Evolutionary conservation across 2,888 invertebrate species (phyloP), one percentile per base, ranked within the genome.

Genomic region (Eupithecia pulchellata): DNA sequence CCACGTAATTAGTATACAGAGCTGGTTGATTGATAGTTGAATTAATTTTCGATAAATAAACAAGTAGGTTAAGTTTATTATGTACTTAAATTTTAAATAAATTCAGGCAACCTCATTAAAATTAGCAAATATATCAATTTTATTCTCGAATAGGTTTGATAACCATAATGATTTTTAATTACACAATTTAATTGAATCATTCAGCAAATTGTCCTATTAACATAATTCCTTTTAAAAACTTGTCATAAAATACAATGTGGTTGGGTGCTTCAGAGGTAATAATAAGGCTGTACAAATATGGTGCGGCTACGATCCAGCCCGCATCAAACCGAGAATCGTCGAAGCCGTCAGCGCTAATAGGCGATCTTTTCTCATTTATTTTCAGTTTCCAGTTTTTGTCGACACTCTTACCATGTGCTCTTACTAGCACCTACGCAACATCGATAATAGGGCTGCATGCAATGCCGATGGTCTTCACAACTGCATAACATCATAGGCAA

Each of bases 41-140:
- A 91, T 92, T 91, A 90, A 92, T 91, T 89, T 88, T 86, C 88
- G 87, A 90, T 89, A 90, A 89, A 86, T 89, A 6, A 89, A 91
- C 91, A 42, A 30, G 47, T 20, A 20, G 20, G 64, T 66, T n/a
- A 36, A 58, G 39, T 66, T 62, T 66, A 63, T 55, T 55, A n/a
- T 30, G 32, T 55, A 30, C 20, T 65, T 6, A 27, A 55, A 55
- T 20, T 42, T 42, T 42, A 42, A 42, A n/a, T 42, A 4, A 1
- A 42, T 42, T 42, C n/a, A n/a, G 42, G 6, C 42, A 6, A 13
- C 34, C n/a, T n/a, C n/a, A n/a, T n/a, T n/a, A n/a, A n/a, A n/a
- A n/a, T n/a, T n/a, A n/a, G n/a, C n/a, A n/a, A n/a, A n/a, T n/a
- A n/a, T n/a, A n/a, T n/a, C n/a, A n/a, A n/a, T n/a, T n/a, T n/a